Percentiles rank a stretch among this genome's conserved stretches.
phyloP scores from a whole-genome alignment of 2,888 invertebrate species.

The Blomia tropicalis region DNA sequence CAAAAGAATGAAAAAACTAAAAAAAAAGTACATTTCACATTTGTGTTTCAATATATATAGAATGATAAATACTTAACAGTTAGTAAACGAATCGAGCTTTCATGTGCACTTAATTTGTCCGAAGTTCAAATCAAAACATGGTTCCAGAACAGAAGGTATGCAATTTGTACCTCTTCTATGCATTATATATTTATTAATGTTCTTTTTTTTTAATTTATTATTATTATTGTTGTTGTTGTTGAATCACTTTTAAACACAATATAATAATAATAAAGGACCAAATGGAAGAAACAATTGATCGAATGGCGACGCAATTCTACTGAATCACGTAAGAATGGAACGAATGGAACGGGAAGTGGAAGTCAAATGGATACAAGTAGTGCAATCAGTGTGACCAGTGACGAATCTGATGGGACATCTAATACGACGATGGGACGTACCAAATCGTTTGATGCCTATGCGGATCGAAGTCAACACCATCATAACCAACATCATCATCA shows the following conservation, averaged over 20 bases:
- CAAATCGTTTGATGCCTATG: neutral
- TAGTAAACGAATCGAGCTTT: constrained; percentile 80
- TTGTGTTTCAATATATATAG: constrained; percentile 38
- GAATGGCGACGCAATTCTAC: constrained; percentile 37
- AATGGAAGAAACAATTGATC: constrained; percentile 92
- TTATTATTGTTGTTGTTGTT: too few relatives aligned
- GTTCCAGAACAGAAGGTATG: constrained; percentile 67
- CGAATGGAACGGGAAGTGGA: neutral
- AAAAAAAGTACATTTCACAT: constrained; percentile 9
- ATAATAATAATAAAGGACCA: constrained; percentile 47
- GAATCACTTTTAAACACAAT: neutral
- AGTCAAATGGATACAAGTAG: constrained; percentile 8
- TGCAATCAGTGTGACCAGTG: constrained; percentile 14
- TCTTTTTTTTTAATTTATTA: neutral
- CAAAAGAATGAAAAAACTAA: neutral
- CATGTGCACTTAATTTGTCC: constrained; percentile 67
- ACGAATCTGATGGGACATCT: neutral
- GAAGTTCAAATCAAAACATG: constrained; percentile 94
- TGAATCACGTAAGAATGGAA: neutral
- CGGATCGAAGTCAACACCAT: neutral
- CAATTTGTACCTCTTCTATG: neutral
- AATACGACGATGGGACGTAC: neutral
- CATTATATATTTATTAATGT: constrained; percentile 10
- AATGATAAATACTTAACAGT: constrained; percentile 89
- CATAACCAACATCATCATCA: too few relatives aligned